Evolutionary conservation across 2,888 invertebrate genomes (phyloP).

Genomic region (Choristoneura rosaceana): DNA sequence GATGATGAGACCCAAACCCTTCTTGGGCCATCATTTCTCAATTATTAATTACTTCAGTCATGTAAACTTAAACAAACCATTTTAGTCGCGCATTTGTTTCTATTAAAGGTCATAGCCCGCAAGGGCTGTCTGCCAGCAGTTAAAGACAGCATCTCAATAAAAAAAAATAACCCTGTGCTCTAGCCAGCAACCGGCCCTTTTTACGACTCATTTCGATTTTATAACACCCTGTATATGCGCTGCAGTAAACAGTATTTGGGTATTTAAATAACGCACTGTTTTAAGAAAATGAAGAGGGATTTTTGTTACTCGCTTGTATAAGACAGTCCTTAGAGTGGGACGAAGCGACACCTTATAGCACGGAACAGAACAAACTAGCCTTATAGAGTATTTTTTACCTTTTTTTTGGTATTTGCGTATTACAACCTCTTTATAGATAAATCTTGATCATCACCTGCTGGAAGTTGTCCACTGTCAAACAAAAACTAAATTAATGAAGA

Average conservation of each 20-base stretch:
- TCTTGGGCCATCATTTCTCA: not conserved
- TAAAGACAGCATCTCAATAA: slow-evolving; percentile 72
- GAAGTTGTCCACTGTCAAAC: no score
- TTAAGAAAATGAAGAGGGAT: slow-evolving; percentile 32
- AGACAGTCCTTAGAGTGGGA: not conserved
- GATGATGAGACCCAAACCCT: not conserved
- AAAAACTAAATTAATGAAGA: no score
- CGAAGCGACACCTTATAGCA: no score
- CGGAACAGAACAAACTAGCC: no score
- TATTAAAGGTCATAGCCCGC: slow-evolving; percentile 69
- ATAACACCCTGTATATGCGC: slow-evolving; percentile 57
- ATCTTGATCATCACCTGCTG: no score
- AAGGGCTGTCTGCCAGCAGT: slow-evolving; percentile 60
- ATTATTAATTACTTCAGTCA: not conserved
- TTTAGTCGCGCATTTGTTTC: slow-evolving; percentile 58
- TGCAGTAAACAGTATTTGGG: slow-evolving; percentile 50
- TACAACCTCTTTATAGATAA: no score
- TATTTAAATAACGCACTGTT: slow-evolving; percentile 47
- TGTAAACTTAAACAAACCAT: slow-evolving; percentile 16
- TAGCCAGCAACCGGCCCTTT: slow-evolving; percentile 56
- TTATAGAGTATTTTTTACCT: no score
- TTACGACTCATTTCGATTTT: slow-evolving; percentile 72
- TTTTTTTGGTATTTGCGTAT: no score
- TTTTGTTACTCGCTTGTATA: not conserved
- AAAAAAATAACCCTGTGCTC: slow-evolving; percentile 64